phyloP scores from a whole-genome alignment of 1,140 invertebrate genomes.

The Sycophila sp. region DNA sequence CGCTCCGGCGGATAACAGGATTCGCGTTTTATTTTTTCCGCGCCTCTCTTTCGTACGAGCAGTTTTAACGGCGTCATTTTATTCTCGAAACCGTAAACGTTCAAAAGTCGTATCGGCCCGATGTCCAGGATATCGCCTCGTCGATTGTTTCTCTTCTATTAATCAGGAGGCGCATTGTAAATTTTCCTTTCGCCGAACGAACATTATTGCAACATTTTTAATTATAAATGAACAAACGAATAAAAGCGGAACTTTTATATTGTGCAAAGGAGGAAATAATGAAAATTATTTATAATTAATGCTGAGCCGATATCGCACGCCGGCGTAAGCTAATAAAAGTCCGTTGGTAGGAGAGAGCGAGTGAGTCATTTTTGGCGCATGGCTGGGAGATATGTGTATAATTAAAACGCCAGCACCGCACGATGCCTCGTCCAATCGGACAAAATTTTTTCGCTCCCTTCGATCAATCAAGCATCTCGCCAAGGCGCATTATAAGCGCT shows the following conservation, averaged over 20 bases:
- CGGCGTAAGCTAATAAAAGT: conserved; percentile 18
- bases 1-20: too few relatives aligned
- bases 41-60: neutral
- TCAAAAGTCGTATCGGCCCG: too few relatives aligned
- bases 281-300: conserved; percentile 34
- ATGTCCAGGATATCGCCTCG: too few relatives aligned
- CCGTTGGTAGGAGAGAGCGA: neutral
- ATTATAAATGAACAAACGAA: too few relatives aligned
- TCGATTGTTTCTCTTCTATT: neutral
- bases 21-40: too few relatives aligned
- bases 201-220: too few relatives aligned
- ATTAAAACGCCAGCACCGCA: conserved; percentile 20
- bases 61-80: neutral
- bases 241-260: too few relatives aligned
- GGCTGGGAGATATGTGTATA: neutral
- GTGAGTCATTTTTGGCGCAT: conserved; percentile 9
- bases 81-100: too few relatives aligned
- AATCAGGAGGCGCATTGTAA: too few relatives aligned
- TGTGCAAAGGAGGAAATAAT: neutral
- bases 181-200: too few relatives aligned
- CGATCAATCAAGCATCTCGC: conserved; percentile 31
- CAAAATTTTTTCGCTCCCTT: conserved; percentile 22
- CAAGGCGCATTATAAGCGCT: neutral
- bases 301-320: conserved; percentile 16
- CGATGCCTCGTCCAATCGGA: conserved; percentile 10